phyloP scores from a whole-genome alignment of 2,888 invertebrate genomes.

The Teleiodes luculella region DNA sequence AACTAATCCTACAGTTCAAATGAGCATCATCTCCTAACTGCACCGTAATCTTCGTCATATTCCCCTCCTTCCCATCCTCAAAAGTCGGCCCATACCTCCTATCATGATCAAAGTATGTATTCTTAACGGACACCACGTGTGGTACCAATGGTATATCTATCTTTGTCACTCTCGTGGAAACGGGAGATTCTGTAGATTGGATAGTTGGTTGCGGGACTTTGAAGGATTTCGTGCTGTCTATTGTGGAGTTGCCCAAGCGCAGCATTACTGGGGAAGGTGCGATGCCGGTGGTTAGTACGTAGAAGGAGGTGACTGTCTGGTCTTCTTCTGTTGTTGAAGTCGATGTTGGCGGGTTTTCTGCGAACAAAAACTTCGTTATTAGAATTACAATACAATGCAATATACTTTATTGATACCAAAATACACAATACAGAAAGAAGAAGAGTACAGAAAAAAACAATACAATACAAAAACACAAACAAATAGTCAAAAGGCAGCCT shows the following conservation, averaged over 20 bases:
- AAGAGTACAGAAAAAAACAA: no score
- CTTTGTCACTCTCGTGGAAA: constrained; percentile 26
- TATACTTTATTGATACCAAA: no score
- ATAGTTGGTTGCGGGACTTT: constrained; percentile 64
- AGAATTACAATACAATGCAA: no score
- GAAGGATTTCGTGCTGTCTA: constrained; percentile 72
- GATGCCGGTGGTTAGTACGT: constrained; percentile 62
- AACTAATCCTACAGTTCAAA: constrained; percentile 85
- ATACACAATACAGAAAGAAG: no score
- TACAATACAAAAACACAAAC: no score
- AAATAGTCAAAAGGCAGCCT: no score
- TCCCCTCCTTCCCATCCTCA: constrained; percentile 78
- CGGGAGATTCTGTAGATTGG: constrained; percentile 26
- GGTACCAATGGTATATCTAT: constrained; percentile 51
- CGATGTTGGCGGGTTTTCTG: constrained; percentile 47
- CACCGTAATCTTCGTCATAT: constrained; percentile 84
- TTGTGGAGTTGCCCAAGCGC: constrained; percentile 71
- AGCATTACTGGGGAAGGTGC: constrained; percentile 67
- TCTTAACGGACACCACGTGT: constrained; percentile 60
- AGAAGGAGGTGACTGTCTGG: constrained; percentile 65
- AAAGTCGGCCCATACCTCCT: constrained; percentile 85
- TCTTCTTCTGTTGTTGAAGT: constrained; percentile 49
- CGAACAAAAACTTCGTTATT: constrained; percentile 15
- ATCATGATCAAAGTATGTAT: constrained; percentile 70
- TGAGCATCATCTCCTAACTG: constrained; percentile 85